phyloP scores from a whole-genome alignment of 2,797 vertebrate genomes.

The Pseudopleuronectes americanus region DNA sequence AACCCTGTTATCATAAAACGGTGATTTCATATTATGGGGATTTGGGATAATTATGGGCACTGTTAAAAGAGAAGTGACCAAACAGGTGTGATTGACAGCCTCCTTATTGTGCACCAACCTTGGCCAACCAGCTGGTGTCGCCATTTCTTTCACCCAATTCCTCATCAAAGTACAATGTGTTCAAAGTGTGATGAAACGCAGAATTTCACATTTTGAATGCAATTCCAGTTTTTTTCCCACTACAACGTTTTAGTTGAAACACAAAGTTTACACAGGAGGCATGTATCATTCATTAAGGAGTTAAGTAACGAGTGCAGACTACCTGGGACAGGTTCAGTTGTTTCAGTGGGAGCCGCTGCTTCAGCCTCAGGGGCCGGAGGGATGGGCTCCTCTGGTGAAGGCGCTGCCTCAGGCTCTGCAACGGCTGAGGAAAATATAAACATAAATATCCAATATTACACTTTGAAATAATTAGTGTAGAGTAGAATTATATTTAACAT shows the following conservation, averaged over 20 bases:
- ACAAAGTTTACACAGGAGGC: slow-evolving; percentile 29
- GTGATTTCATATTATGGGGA: background rate
- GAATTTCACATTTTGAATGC: too few species aligned
- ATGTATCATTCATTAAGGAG: background rate
- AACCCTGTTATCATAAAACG: slow-evolving; percentile 11
- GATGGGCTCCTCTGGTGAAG: slow-evolving; percentile 38
- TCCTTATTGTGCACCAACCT: too few species aligned
- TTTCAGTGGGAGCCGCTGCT: too few species aligned
- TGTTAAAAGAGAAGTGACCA: background rate
- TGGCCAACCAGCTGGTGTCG: too few species aligned
- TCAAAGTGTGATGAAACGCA: too few species aligned
- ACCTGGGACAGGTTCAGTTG: slow-evolving; percentile 54
- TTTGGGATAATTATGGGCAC: background rate
- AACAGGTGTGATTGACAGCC: too few species aligned
- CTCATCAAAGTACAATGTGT: background rate
- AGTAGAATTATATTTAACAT: background rate
- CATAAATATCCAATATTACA: background rate
- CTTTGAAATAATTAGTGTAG: background rate
- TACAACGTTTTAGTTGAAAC: too few species aligned
- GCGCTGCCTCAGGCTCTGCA: slow-evolving; percentile 34
- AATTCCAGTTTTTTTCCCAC: too few species aligned
- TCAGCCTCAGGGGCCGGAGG: slow-evolving; percentile 1
- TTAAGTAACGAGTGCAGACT: slow-evolving; percentile 21
- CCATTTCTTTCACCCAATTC: background rate
- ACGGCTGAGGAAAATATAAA: slow-evolving; percentile 50